phyloP scores from a whole-genome alignment of 2,113 vertebrate species.

The Nothocercus nigrocapillus region DNA sequence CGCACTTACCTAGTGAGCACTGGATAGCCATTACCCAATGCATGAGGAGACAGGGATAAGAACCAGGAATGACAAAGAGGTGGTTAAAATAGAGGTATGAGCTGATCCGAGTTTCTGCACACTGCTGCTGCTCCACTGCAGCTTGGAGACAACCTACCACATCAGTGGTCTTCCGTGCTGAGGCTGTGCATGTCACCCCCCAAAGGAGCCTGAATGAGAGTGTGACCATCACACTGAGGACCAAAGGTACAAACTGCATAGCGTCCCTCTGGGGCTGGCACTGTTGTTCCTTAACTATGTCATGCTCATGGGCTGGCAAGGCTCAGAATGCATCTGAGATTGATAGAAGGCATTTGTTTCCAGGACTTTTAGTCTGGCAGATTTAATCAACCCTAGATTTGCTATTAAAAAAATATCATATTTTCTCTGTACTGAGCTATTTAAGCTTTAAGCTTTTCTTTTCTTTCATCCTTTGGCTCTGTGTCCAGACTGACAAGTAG shows the following conservation, averaged over 20 bases:
- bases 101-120: background rate
- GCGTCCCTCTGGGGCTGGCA: background rate
- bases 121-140: background rate
- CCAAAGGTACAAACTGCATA: background rate
- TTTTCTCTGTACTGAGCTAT: background rate
- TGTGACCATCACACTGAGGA: background rate
- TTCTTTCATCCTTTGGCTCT: background rate
- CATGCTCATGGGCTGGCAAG: background rate
- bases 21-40: background rate
- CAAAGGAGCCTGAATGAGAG: background rate
- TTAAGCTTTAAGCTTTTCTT: background rate
- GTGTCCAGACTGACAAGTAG: background rate
- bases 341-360: background rate
- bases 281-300: background rate
- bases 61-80: background rate
- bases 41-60: background rate
- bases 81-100: background rate
- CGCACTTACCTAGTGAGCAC: background rate
- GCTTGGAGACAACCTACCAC: background rate
- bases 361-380: background rate
- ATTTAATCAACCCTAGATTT: background rate
- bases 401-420: background rate
- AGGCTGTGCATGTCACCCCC: too few species aligned
- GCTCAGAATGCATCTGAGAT: background rate
- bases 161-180: background rate